phyloP scores from a whole-genome alignment of 2,113 vertebrate species.

The Bolborhynchus lineola region DNA sequence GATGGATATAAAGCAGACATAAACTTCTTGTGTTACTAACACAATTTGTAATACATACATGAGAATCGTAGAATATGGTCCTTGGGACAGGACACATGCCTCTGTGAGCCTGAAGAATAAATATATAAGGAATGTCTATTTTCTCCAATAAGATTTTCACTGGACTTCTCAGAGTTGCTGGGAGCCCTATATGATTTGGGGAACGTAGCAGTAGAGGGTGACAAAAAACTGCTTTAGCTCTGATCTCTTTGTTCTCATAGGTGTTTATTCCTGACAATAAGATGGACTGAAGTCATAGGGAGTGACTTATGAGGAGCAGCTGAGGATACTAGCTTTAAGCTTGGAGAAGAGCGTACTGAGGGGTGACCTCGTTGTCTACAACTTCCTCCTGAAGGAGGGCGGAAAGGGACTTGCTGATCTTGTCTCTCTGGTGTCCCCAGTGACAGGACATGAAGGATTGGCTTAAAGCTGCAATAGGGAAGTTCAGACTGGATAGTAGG shows the following conservation, averaged over 20 bases:
- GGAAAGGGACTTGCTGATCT: background rate
- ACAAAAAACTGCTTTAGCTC: background rate
- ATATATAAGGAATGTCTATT: background rate
- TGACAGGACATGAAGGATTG: rapidly evolving
- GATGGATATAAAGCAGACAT: background rate
- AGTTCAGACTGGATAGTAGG: background rate
- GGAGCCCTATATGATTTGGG: rapidly evolving
- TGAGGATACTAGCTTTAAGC: background rate
- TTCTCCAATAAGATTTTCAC: background rate
- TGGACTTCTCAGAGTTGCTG: background rate
- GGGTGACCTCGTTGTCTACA: background rate
- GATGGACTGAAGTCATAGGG: background rate
- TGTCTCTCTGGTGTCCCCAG: background rate
- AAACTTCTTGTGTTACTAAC: background rate
- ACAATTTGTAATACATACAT: background rate
- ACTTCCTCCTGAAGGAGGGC: rapidly evolving
- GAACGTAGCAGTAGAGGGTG: background rate
- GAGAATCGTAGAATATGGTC: background rate
- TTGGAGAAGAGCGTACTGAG: background rate
- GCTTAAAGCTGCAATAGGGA: background rate
- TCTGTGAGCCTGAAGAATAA: background rate
- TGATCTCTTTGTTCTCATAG: background rate
- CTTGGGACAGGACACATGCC: background rate
- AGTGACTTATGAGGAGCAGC: background rate
- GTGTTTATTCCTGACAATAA: background rate